phyloP scores from a whole-genome alignment of 2,888 invertebrate species.

The Ophioninae sp. region DNA sequence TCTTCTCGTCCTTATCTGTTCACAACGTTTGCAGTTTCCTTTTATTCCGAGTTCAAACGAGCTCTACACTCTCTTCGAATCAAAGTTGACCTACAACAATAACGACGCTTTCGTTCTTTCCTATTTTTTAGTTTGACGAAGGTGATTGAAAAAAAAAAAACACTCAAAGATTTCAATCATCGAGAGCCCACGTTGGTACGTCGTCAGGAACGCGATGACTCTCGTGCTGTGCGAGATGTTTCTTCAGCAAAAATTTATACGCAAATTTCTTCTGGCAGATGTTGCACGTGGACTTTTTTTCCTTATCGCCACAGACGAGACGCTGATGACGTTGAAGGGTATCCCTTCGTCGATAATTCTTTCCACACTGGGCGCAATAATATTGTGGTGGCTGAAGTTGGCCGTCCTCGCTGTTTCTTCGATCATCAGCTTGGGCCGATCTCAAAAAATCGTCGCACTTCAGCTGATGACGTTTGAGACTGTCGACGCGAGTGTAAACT shows the following conservation, averaged over 20 bases:
- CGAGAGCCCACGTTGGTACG: slow-evolving; percentile 22
- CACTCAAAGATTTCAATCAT: slow-evolving; percentile 1
- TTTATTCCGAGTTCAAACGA: background rate
- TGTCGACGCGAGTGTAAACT: slow-evolving; percentile 78
- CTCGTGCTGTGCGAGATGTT: slow-evolving; percentile 55
- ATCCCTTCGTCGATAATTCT: slow-evolving; percentile 77
- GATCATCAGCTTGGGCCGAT: slow-evolving; percentile 17
- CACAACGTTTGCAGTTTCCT: background rate
- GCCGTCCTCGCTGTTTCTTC: slow-evolving; percentile 25
- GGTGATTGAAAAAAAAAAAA: background rate
- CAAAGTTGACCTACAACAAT: background rate
- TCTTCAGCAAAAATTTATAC: slow-evolving; percentile 60
- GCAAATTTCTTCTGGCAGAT: slow-evolving; percentile 61
- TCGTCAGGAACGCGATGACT: slow-evolving; percentile 33
- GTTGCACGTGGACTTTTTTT: slow-evolving; percentile 57
- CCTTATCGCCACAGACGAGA: slow-evolving; percentile 76
- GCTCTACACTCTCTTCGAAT: background rate
- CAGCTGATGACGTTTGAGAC: slow-evolving; percentile 76
- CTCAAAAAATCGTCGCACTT: slow-evolving; percentile 60
- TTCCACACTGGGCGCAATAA: slow-evolving; percentile 76
- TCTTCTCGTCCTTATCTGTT: background rate
- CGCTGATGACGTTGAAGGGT: slow-evolving; percentile 76
- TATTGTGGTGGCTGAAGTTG: slow-evolving; percentile 59
- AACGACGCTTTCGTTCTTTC: background rate
- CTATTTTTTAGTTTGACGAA: background rate